Percentiles rank a stretch among this genome's conserved stretches.
These are phyloP conservation scores for Bagarius yarrelli DNA, from an alignment of 2,113 vertebrate species.

Conservation along the genomic window DNA sequence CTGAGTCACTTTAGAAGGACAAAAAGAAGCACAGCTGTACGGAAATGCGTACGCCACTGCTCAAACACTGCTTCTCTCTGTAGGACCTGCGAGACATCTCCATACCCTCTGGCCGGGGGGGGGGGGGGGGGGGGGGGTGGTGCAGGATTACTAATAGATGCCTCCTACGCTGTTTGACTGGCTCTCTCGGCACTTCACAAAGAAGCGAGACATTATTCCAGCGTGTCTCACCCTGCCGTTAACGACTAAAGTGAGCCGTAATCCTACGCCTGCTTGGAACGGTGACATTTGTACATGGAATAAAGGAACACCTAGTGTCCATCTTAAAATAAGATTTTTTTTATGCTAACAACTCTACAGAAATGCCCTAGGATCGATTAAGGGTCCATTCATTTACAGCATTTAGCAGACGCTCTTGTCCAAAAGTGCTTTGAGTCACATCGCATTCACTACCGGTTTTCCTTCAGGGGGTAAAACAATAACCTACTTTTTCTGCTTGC, in stretches of 20 bases:
- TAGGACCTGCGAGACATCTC: constrained; percentile 51
- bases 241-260: constrained; percentile 28
- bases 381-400: not conserved
- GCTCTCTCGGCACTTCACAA: constrained; percentile 47
- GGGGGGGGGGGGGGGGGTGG: not conserved
- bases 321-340: not conserved
- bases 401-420: too few species aligned
- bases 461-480: not conserved
- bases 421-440: too few species aligned
- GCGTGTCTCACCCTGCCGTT: constrained; percentile 23
- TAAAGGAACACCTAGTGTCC: not conserved
- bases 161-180: constrained; percentile 49
- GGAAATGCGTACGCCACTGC: constrained; percentile 47
- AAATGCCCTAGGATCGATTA: not conserved
- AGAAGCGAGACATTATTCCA: constrained; percentile 41
- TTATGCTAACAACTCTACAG: not conserved
- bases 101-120: constrained; percentile 54
- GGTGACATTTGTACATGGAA: constrained; percentile 15
- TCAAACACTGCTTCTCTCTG: constrained; percentile 50
- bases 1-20: constrained; percentile 41
- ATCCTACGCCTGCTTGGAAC: constrained; percentile 6
- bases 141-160: constrained; percentile 58
- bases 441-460: too few species aligned
- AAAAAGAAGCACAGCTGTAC: constrained; percentile 56
- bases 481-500: not conserved